Conservation (phyloP, 64 coral and sea anemone genomes). For the Pachyseris speciosa region DNA sequence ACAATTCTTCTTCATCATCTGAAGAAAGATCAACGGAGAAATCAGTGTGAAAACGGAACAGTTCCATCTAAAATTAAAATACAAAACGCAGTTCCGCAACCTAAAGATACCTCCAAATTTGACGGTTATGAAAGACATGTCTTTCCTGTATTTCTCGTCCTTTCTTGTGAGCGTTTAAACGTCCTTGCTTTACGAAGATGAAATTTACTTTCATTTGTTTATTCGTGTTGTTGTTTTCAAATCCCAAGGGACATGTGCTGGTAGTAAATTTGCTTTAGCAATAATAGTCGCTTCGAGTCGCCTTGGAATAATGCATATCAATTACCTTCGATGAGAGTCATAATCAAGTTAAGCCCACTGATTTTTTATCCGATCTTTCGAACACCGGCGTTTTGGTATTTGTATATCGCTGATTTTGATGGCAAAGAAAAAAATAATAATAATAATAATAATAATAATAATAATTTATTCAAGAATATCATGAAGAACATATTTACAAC, state of each 20-base stretch:
- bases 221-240: background rate
- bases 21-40: no score
- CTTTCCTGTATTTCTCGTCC: background rate
- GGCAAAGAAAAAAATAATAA: no score
- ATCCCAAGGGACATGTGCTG: background rate
- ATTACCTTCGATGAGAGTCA: background rate
- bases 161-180: background rate
- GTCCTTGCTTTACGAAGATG: background rate
- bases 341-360: no score
- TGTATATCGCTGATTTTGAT: no score
- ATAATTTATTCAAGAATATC: no score
- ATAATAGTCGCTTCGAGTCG: background rate
- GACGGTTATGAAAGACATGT: conserved; percentile 75
- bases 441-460: no score
- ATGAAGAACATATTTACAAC: no score
- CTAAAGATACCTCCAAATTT: conserved; percentile 82
- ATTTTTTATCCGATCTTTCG: no score
- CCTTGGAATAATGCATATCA: background rate
- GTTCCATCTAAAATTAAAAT: no score
- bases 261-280: background rate
- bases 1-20: conserved; percentile 91
- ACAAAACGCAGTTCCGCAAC: no score
- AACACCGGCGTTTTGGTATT: no score
- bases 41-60: no score
- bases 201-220: background rate